These are phyloP conservation scores for Gymnarchus niloticus DNA, from an alignment of 2,113 vertebrate species.

Conservation along the genomic window DNA sequence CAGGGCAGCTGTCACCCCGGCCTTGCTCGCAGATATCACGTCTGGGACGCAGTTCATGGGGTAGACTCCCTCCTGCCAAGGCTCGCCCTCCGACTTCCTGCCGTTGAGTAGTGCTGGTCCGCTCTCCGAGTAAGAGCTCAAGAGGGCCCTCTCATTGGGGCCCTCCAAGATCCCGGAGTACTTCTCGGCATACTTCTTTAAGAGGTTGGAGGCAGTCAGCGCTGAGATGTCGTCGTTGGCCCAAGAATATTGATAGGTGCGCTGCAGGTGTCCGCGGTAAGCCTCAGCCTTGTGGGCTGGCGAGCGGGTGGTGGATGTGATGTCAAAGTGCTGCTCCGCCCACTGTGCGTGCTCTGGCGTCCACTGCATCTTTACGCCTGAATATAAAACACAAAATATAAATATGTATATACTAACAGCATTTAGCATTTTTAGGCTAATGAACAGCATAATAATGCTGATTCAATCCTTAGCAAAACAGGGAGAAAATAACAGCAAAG, in stretches of 20 bases:
- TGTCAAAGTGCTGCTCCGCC: constrained; percentile 98
- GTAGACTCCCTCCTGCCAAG: constrained; percentile 92
- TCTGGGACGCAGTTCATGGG: constrained; percentile 91
- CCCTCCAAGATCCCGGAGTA: constrained; percentile 94
- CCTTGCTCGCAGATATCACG: constrained; percentile 79
- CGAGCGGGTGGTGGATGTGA: constrained; percentile 91
- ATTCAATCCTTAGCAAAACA: neutral
- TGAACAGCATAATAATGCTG: neutral
- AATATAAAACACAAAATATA: neutral
- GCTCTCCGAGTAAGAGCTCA: constrained; percentile 76
- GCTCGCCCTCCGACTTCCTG: constrained; percentile 85
- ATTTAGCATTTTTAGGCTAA: neutral
- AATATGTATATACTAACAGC: neutral
- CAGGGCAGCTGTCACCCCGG: constrained; percentile 77
- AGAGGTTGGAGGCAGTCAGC: constrained; percentile 92
- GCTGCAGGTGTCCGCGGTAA: constrained; percentile 86
- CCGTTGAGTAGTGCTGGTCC: constrained; percentile 76
- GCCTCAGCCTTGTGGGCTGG: constrained; percentile 96
- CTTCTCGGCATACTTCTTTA: constrained; percentile 97
- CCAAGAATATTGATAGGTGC: constrained; percentile 95
- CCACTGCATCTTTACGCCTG: constrained; percentile 99
- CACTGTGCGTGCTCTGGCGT: constrained; percentile 98
- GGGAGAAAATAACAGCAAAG: neutral
- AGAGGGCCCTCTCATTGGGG: constrained; percentile 68
- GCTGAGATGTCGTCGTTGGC: constrained; percentile 98